Evolutionary conservation across 1,140 invertebrate species (phyloP).

Genomic region (Sesamia nonagrioides): DNA sequence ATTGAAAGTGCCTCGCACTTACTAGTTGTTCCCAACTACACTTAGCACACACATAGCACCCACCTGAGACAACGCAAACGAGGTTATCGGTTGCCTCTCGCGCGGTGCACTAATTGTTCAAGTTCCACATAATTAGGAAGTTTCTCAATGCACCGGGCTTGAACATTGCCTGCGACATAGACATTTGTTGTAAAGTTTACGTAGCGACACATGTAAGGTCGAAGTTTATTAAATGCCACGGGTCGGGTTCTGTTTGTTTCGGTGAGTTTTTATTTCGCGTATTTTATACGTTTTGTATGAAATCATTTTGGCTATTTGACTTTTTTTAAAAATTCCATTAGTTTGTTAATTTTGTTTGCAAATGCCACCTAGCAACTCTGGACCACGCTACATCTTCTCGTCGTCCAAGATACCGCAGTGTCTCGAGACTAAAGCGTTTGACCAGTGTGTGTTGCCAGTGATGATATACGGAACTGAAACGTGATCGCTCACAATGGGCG

Average conservation of each 20-base stretch:
- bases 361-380: too few species aligned
- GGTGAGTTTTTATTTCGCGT: background rate
- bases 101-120: constrained; percentile 25
- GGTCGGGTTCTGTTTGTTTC: constrained; percentile 5
- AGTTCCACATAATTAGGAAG: constrained; percentile 37
- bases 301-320: too few species aligned
- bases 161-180: constrained; percentile 25
- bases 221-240: constrained; percentile 28
- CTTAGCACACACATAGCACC: background rate
- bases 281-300: background rate
- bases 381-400: too few species aligned
- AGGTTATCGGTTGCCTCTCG: background rate
- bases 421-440: too few species aligned
- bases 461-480: too few species aligned
- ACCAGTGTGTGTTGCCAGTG: too few species aligned
- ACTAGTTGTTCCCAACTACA: too few species aligned
- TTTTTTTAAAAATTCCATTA: too few species aligned
- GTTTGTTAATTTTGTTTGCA: too few species aligned
- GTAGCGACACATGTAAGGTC: constrained; percentile 32
- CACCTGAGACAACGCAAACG: constrained; percentile 1
- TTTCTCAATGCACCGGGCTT: constrained; percentile 15
- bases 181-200: constrained; percentile 44
- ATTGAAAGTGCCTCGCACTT: too few species aligned
- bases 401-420: too few species aligned
- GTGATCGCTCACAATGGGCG: too few species aligned